These are phyloP conservation scores for Eristalis intricaria DNA, from an alignment of 2,888 invertebrate species.

Conservation along the genomic window DNA sequence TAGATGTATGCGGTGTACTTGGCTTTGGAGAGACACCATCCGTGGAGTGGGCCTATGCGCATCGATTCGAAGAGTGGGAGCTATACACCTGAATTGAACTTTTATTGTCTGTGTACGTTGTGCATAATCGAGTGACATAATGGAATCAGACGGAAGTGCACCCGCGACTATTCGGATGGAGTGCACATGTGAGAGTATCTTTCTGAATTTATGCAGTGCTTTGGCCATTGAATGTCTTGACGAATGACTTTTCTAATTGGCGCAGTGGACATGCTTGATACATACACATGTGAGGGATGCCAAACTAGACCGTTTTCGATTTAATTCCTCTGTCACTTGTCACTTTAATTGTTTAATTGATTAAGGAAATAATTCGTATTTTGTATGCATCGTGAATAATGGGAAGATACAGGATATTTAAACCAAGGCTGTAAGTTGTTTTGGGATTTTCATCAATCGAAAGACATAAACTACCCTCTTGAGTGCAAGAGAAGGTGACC, in stretches of 20 bases:
- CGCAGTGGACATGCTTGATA: not conserved
- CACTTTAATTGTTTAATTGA: too few relatives aligned
- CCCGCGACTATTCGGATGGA: not conserved
- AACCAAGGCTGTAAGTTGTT: too few relatives aligned
- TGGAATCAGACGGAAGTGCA: not conserved
- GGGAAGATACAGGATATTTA: too few relatives aligned
- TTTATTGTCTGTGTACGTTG: not conserved
- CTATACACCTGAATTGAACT: conserved; percentile 26
- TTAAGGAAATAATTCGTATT: too few relatives aligned
- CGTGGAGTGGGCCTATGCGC: not conserved
- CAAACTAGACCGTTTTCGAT: too few relatives aligned
- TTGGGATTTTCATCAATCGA: too few relatives aligned
- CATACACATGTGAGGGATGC: too few relatives aligned
- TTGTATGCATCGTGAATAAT: too few relatives aligned
- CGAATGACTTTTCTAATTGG: not conserved
- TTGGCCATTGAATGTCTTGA: not conserved
- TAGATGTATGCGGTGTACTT: not conserved
- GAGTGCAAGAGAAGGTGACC: too few relatives aligned
- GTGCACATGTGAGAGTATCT: not conserved
- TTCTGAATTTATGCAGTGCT: not conserved
- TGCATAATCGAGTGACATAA: not conserved
- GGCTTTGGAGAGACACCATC: not conserved
- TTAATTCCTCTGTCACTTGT: too few relatives aligned
- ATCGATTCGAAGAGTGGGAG: not conserved
- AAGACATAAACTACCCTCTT: too few relatives aligned